These are phyloP conservation scores for Himantopus leucocephalus DNA, from an alignment of 2,113 vertebrate species.

Conservation along the genomic window DNA sequence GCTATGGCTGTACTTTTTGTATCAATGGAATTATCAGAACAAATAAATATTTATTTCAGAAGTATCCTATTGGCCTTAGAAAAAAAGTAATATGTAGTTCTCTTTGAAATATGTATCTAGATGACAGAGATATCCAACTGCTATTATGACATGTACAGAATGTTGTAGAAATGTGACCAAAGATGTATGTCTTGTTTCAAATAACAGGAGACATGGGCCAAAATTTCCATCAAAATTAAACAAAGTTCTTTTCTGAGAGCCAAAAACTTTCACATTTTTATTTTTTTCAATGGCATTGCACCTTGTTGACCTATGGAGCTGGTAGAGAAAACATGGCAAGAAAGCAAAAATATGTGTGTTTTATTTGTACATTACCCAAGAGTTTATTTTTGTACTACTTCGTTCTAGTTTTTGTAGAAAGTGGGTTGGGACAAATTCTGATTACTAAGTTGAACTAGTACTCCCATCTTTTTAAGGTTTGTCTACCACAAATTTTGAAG, in stretches of 20 bases:
- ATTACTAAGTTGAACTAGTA: not conserved
- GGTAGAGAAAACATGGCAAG: not conserved
- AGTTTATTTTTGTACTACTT: not conserved
- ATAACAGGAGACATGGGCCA: not conserved
- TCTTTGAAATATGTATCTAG: not conserved
- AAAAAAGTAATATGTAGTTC: not conserved
- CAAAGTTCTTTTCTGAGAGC: not conserved
- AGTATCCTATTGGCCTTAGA: not conserved
- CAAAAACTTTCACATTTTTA: not conserved
- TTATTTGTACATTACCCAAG: not conserved
- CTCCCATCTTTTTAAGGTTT: not conserved
- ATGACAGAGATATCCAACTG: not conserved
- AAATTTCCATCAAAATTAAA: not conserved
- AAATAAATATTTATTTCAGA: slow-evolving; percentile 16
- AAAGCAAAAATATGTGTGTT: not conserved
- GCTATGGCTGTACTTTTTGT: not conserved
- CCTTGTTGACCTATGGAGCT: not conserved
- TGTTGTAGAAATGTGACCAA: not conserved
- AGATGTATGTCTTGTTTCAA: not conserved
- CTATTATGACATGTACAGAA: not conserved
- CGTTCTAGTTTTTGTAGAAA: not conserved
- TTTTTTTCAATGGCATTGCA: not conserved
- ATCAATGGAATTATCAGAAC: not conserved
- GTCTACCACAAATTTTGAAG: not conserved
- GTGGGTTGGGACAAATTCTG: not conserved